Evolutionary conservation across 2,797 vertebrate species (phyloP).

Genomic region (Lithobates pipiens): DNA sequence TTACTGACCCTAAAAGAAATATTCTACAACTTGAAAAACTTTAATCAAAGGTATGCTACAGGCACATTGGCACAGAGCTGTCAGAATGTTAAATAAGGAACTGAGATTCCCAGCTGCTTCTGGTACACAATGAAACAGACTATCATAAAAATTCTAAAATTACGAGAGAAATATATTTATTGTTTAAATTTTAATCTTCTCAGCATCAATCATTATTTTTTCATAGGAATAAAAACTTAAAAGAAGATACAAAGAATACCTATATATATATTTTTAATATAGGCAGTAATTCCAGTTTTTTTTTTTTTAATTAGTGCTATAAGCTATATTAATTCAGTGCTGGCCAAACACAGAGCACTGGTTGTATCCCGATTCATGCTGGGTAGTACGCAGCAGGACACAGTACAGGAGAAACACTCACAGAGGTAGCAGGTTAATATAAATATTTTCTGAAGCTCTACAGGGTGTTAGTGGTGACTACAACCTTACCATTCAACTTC

Average conservation of each 20-base stretch:
- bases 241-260: not conserved
- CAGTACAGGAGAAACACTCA: not conserved
- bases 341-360: not conserved
- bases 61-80: conserved; percentile 46
- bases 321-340: not conserved
- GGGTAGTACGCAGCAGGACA: not conserved
- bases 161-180: conserved; percentile 3
- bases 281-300: not conserved
- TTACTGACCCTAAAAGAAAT: conserved; percentile 55
- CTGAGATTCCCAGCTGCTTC: not conserved
- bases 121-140: conserved; percentile 9
- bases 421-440: not conserved
- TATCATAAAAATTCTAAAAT: conserved; percentile 21
- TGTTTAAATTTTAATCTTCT: conserved; percentile 21
- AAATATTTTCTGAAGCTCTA: not conserved
- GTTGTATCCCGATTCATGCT: not conserved
- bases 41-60: conserved; percentile 54
- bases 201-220: conserved; percentile 16
- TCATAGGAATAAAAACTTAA: not conserved
- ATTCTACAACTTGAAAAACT: conserved; percentile 54
- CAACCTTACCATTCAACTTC: not conserved
- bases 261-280: not conserved
- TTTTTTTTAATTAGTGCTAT: not conserved
- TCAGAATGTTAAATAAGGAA: conserved; percentile 57
- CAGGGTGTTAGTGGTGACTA: not conserved